A percentile compares a stretch with the other conserved stretches of the same genome.
Conservation (phyloP, 2,797 vertebrate genomes). For the Mormyrops attenuatus region DNA sequence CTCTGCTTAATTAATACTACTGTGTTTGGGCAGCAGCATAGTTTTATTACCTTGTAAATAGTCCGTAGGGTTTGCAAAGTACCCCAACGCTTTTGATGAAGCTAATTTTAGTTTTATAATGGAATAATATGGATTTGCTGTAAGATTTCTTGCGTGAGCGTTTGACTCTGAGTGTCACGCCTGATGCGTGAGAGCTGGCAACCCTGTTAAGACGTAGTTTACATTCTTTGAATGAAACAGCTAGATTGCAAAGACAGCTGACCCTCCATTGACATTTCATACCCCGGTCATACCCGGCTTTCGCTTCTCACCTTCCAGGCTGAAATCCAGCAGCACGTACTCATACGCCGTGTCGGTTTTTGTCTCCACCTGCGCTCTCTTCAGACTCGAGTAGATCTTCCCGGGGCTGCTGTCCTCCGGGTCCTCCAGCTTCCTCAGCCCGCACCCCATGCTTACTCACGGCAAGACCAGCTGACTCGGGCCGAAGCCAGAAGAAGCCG, state of each 20-base stretch:
- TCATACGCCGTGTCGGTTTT: slow-evolving; percentile 82
- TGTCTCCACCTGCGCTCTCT: slow-evolving; percentile 92
- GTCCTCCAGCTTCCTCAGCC: slow-evolving; percentile 89
- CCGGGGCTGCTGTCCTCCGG: slow-evolving; percentile 94
- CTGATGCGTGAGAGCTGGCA: not conserved
- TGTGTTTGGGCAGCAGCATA: not conserved
- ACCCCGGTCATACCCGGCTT: not conserved
- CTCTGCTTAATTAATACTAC: not conserved
- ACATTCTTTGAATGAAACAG: not conserved
- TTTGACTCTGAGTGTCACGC: not conserved
- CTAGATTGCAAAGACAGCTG: not conserved
- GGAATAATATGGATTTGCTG: not conserved
- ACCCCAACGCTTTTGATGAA: not conserved
- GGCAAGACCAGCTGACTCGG: slow-evolving; percentile 24
- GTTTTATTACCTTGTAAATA: not conserved
- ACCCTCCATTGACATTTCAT: not conserved
- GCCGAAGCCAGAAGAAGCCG: slow-evolving; percentile 37
- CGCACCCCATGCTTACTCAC: slow-evolving; percentile 82
- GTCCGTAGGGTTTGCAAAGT: not conserved
- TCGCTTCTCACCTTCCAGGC: slow-evolving; percentile 77
- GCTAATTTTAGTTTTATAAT: not conserved
- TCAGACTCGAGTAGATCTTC: slow-evolving; percentile 95
- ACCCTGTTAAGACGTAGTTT: not conserved
- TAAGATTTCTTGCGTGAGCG: not conserved
- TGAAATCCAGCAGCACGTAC: slow-evolving; percentile 90